Evolutionary conservation across 2,113 vertebrate species (phyloP).

Genomic region (Greenwoodochromis staneri): DNA sequence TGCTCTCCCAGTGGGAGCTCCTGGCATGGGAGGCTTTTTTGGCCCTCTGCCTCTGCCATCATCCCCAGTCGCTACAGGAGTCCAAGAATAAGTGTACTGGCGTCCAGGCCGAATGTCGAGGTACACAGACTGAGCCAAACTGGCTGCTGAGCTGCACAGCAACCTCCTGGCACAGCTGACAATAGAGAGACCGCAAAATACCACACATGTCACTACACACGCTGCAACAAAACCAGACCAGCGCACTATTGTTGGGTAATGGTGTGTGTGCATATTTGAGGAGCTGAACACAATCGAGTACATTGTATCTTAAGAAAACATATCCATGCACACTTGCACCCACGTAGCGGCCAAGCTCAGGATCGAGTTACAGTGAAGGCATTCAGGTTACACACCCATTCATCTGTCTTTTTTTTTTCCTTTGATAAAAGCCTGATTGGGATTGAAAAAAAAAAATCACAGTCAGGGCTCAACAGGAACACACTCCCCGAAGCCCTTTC

Average conservation of each 20-base stretch:
- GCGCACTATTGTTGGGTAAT: not conserved
- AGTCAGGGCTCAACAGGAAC: not conserved
- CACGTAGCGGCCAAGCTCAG: slow-evolving; percentile 47
- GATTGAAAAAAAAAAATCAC: slow-evolving; percentile 7
- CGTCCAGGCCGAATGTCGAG: slow-evolving; percentile 16
- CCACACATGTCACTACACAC: slow-evolving; percentile 29
- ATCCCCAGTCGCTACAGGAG: slow-evolving; percentile 38
- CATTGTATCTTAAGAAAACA: slow-evolving; percentile 52
- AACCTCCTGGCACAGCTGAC: slow-evolving; percentile 15
- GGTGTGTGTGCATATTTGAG: slow-evolving; percentile 7
- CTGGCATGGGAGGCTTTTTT: slow-evolving; percentile 39
- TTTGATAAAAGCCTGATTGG: not conserved
- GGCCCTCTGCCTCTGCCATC: slow-evolving; percentile 31
- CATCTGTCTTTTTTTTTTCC: not conserved
- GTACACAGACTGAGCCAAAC: slow-evolving; percentile 27
- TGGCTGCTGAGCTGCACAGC: slow-evolving; percentile 18
- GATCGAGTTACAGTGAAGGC: slow-evolving; percentile 44
- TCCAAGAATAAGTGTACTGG: slow-evolving; percentile 42
- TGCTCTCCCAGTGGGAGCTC: slow-evolving; percentile 45
- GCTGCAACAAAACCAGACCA: not conserved
- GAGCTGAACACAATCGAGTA: slow-evolving; percentile 48
- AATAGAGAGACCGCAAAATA: slow-evolving; percentile 24
- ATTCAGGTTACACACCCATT: slow-evolving; percentile 47
- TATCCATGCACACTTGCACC: slow-evolving; percentile 56
- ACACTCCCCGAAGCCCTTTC: slow-evolving; percentile 2